These are phyloP conservation scores for Whitmania pigra DNA, from an alignment of 1,140 invertebrate genomes.

Conservation along the genomic window DNA sequence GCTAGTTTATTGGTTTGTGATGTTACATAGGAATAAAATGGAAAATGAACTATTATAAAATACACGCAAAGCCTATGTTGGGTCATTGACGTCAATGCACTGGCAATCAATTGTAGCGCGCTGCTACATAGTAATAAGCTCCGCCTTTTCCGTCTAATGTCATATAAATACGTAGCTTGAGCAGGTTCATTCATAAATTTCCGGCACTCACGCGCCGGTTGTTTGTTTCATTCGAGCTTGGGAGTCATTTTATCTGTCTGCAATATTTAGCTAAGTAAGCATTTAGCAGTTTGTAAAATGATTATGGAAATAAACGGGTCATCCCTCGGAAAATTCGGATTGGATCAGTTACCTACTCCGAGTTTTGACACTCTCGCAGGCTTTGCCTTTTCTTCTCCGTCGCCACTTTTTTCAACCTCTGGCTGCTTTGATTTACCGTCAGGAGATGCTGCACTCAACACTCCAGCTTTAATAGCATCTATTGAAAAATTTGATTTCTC, in stretches of 20 bases:
- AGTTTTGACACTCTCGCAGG: slow-evolving; percentile 3
- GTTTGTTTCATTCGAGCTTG: neutral
- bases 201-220: neutral
- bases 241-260: neutral
- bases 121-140: neutral
- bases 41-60: neutral
- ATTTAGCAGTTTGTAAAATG: slow-evolving; percentile 3
- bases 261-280: neutral
- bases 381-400: neutral
- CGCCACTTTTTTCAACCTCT: neutral
- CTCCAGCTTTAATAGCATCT: neutral
- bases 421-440: slow-evolving; percentile 2
- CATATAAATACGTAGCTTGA: neutral
- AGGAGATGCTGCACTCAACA: slow-evolving; percentile 7
- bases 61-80: neutral
- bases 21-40: neutral
- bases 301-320: slow-evolving; percentile 13
- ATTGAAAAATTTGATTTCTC: slow-evolving; percentile 8
- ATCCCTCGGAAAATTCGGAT: neutral
- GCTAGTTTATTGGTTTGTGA: neutral
- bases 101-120: neutral
- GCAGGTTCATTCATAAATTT: slow-evolving; percentile 10
- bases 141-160: slow-evolving; percentile 6
- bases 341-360: neutral
- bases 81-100: slow-evolving; percentile 6